Base-by-base conservation (phyloP, 1,140 invertebrate species). In the Drosophila seguyi region DNA sequence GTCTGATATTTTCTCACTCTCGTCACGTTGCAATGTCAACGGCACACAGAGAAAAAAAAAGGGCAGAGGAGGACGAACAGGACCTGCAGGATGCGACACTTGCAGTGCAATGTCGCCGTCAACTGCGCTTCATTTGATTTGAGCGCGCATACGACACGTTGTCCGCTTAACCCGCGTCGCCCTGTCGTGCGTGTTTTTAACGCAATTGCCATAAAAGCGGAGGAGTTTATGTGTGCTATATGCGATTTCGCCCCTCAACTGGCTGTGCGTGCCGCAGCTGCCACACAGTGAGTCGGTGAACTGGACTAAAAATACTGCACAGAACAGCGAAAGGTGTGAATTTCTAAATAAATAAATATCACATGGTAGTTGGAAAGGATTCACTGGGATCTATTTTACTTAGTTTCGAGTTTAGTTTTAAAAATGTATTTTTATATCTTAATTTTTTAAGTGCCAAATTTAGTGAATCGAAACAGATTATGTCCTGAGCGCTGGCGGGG, bases 141-240 rank as follows among this genome's bases (percentile, higher is more conserved):
- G 34, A 66, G 20, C 50, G 75, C 80, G 80, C 56, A 79, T 75
- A 75, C 69, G 80, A 56, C 76, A 85, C 61, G 61, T 85, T 67
- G 81, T 44, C 42, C 78, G 55, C 57, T 57, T 80, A 56, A 73
- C 42, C 29, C 42, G 22, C 25, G 41, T n/a, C 13, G 67, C 38
- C 44, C 47, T 39, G 38, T 44, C 22, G 42, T 34, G 66, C 42
- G 47, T 72, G 42, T 50, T 65, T 75, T 42, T 59, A 71, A 72
- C 68, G 48, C 66, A 85, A 84, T 79, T 80, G 59, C 71, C 81
- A 62, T 80, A 48, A 61, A 75, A 80, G 68, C 53, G 65, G 61
- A 60, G 58, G 47, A 48, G 36, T 65, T 65, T 69, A 69, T 44
- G 50, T 66, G 41, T 44, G 34, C 50, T 44, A 39, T 47, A 41